Conservation (phyloP, 1,140 invertebrate genomes). For the silkworm (Bombyx mori) region DNA sequence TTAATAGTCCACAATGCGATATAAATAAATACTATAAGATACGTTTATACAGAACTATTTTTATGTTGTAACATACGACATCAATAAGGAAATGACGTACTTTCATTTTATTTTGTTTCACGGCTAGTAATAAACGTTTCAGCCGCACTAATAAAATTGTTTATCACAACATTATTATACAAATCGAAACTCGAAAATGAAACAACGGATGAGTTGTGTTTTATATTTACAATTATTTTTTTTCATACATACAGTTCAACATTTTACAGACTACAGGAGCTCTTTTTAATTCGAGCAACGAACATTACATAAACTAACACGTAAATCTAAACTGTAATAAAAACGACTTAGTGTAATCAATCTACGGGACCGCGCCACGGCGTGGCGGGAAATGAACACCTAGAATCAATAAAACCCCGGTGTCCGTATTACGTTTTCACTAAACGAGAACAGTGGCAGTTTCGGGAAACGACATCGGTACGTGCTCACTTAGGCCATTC, state of each 20-base stretch:
- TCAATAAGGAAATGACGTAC: constrained; percentile 3
- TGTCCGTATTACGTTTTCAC: constrained; percentile 45
- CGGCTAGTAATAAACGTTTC: constrained; percentile 6
- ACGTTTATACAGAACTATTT: no score
- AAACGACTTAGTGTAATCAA: constrained; percentile 60
- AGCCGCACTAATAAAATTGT: constrained; percentile 19
- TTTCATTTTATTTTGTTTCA: constrained; percentile 1
- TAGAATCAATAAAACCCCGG: constrained; percentile 66
- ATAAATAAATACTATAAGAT: no score
- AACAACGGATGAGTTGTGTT: constrained; percentile 58
- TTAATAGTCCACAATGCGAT: no score
- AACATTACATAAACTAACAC: constrained; percentile 71
- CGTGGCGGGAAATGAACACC: constrained; percentile 41
- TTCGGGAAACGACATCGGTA: constrained; percentile 49
- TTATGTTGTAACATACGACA: no score
- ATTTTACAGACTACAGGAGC: constrained; percentile 68
- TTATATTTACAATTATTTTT: constrained; percentile 67
- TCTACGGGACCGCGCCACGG: constrained; percentile 48
- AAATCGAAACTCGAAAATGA: constrained; percentile 32
- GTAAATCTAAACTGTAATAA: constrained; percentile 69
- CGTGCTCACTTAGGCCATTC: constrained; percentile 46
- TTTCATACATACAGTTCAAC: constrained; percentile 65
- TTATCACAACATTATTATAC: constrained; percentile 14
- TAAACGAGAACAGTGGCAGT: constrained; percentile 62
- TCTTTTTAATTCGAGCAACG: constrained; percentile 71